A percentile compares a stretch with the other conserved stretches of the same genome.
These are phyloP conservation scores for Rafetus swinhoei DNA, from an alignment of 2,113 vertebrate genomes.

Conservation along the genomic window DNA sequence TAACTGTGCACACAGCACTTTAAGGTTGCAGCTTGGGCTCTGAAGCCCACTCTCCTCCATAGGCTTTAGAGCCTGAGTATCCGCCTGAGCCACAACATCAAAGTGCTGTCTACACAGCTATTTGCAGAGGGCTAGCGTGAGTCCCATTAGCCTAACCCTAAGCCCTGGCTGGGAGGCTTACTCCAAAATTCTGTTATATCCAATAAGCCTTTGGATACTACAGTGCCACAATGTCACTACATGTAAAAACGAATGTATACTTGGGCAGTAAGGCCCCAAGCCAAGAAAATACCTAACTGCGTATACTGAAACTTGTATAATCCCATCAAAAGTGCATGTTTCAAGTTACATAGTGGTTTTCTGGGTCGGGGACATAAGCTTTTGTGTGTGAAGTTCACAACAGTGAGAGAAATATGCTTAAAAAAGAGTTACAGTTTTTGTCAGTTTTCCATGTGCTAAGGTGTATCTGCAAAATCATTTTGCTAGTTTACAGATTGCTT, in stretches of 20 bases:
- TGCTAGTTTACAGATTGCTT: neutral
- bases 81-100: neutral
- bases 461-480: neutral
- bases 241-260: accelerated
- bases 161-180: no score
- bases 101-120: neutral
- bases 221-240: neutral
- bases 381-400: neutral
- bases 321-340: neutral
- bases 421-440: neutral
- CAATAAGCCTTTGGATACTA: conserved; percentile 48
- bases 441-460: neutral
- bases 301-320: accelerated
- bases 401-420: accelerated
- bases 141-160: neutral
- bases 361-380: neutral
- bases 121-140: neutral
- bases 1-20: no score
- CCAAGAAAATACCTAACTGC: accelerated
- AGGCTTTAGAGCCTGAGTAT: neutral
- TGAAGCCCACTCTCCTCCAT: neutral
- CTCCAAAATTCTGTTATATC: neutral
- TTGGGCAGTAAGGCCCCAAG: neutral
- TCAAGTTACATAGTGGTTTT: neutral
- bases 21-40: no score